Conservation (phyloP, 2,888 invertebrate species). For the Pandemis cinnamomeana region DNA sequence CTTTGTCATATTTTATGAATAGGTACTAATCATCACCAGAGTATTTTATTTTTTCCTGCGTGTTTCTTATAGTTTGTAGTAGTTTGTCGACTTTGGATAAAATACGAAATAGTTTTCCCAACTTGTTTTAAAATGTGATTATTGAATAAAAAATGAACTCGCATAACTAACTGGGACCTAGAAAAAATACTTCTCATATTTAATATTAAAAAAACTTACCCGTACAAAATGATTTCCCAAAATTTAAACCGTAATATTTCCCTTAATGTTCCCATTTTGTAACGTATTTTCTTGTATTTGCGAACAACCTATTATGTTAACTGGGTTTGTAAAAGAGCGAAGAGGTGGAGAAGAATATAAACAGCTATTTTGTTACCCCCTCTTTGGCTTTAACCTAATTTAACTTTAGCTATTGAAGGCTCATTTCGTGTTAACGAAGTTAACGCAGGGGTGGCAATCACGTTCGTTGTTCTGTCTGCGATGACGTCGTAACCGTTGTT, state of each 20-base stretch:
- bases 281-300: slow-evolving; percentile 39
- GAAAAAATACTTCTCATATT: too few relatives aligned
- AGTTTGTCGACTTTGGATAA: too few relatives aligned
- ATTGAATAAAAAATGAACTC: too few relatives aligned
- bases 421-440: slow-evolving; percentile 75
- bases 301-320: slow-evolving; percentile 50
- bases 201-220: neutral
- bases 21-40: neutral
- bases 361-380: slow-evolving; percentile 62
- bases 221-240: neutral
- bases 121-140: too few relatives aligned
- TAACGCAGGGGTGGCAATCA: slow-evolving; percentile 59
- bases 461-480: slow-evolving; percentile 55
- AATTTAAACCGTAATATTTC: slow-evolving; percentile 21
- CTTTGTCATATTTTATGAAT: neutral
- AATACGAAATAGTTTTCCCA: too few relatives aligned
- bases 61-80: too few relatives aligned
- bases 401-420: slow-evolving; percentile 78
- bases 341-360: slow-evolving; percentile 42
- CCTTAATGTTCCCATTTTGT: slow-evolving; percentile 29
- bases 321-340: slow-evolving; percentile 48
- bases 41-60: too few relatives aligned
- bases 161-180: too few relatives aligned
- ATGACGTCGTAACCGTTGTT: slow-evolving; percentile 46
- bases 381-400: slow-evolving; percentile 77